Base-by-base conservation (phyloP, 2,888 invertebrate species). In the Dinocampus coccinellae region DNA sequence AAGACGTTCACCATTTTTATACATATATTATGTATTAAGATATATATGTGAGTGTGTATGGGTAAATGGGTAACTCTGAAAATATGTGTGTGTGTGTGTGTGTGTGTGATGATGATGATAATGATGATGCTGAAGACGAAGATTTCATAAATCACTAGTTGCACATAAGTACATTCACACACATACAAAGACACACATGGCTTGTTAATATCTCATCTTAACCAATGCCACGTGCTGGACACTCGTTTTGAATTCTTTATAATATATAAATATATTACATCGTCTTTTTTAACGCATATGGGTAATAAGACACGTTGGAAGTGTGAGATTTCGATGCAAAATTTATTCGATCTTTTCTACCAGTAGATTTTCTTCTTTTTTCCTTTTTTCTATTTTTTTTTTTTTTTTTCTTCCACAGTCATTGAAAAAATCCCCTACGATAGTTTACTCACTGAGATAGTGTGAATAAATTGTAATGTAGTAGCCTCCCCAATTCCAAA, bases 171-270 rank as follows among this genome's bases (percentile, higher is more conserved):
- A 29, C 29, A 29, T n/a, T n/a, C n/a, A n/a, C n/a, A n/a, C n/a
- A n/a, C n/a, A n/a, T n/a, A n/a, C n/a, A n/a, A n/a, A 61, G 71
- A 71, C 68, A 70, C 61, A 69, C 42, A 63, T 66, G 72, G 72
- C 74, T 7, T 76, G 72, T 78, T 79, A 76, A 76, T 77, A 72
- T 74, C 64, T 74, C 73, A 73, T 72, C 70, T 72, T 81, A 80
- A 80, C 77, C 76, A 80, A 78, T 75, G 73, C 80, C 80, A 80
- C 74, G 74, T 81, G 81, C 74, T 78, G 77, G 76, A 73, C 76
- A 78, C 75, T 76, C 75, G 77, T 73, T 72, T 73, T 66, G 70
- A 68, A 75, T 70, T 74, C 62, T 60, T 34, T 16, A 29, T 47
- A 52, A 64, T 34, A 36, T 36, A 47, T 16, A 16, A 3, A 13